phyloP scores from a whole-genome alignment of 2,113 vertebrate species.

The Sander vitreus region DNA sequence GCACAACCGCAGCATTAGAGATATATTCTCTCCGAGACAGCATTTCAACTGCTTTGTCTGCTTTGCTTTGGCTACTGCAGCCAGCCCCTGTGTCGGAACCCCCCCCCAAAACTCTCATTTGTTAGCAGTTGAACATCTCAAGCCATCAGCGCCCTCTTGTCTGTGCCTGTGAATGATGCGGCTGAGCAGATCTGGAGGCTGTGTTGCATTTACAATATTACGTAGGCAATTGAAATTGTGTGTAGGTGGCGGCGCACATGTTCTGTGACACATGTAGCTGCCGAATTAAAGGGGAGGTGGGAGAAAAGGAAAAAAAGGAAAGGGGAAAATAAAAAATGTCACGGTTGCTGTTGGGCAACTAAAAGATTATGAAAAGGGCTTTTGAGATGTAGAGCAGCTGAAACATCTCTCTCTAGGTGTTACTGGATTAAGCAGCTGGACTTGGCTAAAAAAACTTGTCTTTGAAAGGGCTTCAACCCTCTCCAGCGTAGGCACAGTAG shows the following conservation, averaged over 20 bases:
- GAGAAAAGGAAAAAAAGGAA: constrained; percentile 2
- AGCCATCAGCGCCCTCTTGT: constrained; percentile 37
- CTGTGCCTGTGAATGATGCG: constrained; percentile 66
- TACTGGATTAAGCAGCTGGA: constrained; percentile 48
- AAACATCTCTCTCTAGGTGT: constrained; percentile 52
- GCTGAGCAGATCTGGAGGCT: constrained; percentile 71
- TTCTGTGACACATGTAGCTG: constrained; percentile 75
- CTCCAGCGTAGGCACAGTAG: not conserved
- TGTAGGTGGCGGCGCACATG: constrained; percentile 80
- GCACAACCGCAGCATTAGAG: constrained; percentile 26
- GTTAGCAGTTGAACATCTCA: constrained; percentile 47
- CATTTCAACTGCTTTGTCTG: constrained; percentile 45
- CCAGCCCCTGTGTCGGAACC: constrained; percentile 3
- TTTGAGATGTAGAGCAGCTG: constrained; percentile 57
- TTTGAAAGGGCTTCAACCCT: constrained; percentile 3
- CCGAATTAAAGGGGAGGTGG: constrained; percentile 50
- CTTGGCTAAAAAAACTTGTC: constrained; percentile 4
- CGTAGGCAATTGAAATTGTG: constrained; percentile 75
- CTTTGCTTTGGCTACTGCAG: constrained; percentile 16
- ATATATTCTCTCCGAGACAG: not conserved
- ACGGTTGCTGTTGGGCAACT: constrained; percentile 66
- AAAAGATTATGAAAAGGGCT: constrained; percentile 62
- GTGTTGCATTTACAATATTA: constrained; percentile 78
- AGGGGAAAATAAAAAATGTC: constrained; percentile 12
- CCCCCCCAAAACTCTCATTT: constrained; percentile 9